Conservation (phyloP, 2,113 vertebrate species). For the Gavia stellata region DNA sequence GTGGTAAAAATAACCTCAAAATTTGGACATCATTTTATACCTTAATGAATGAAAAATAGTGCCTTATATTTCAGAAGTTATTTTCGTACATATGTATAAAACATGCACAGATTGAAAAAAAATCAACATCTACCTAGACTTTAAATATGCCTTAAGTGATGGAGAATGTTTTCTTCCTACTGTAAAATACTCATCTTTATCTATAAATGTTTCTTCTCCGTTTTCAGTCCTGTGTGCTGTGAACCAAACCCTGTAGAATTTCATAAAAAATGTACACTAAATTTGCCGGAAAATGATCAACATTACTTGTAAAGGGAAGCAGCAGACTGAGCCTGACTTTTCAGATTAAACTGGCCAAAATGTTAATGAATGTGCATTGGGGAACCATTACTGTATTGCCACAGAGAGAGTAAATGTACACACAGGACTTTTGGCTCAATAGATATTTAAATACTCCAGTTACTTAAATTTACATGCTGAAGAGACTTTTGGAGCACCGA, state of each 20-base stretch:
- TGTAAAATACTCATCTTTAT: background rate
- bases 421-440: background rate
- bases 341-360: background rate
- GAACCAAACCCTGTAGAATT: background rate
- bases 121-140: background rate
- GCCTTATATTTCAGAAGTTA: background rate
- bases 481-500: background rate
- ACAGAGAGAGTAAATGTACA: background rate
- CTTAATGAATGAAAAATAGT: background rate
- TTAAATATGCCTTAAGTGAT: background rate
- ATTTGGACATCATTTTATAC: background rate
- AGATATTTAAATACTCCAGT: background rate
- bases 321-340: background rate
- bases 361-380: background rate
- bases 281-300: background rate
- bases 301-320: background rate
- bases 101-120: background rate
- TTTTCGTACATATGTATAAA: background rate
- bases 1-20: background rate
- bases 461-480: background rate
- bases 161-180: background rate
- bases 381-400: background rate
- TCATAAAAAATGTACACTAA: background rate
- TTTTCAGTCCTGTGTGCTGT: background rate
- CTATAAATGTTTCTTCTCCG: background rate